phyloP scores from a whole-genome alignment of 1,140 invertebrate species.

The Trichonephila inaurata region DNA sequence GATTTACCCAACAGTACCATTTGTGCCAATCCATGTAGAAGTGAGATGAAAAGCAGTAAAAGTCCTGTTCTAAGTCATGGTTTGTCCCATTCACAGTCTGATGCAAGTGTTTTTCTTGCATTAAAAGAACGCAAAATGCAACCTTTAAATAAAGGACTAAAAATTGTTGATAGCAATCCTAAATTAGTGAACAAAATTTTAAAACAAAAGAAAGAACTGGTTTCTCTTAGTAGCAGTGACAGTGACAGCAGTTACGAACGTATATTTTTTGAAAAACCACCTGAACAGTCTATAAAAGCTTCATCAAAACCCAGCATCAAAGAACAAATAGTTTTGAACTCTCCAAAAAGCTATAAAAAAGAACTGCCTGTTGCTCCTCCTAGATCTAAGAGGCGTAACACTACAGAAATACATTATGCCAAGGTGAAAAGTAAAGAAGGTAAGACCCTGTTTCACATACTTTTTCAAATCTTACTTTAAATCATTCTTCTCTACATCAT shows the following conservation, averaged over 20 bases:
- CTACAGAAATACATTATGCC: conserved; percentile 58
- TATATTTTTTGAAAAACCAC: conserved; percentile 52
- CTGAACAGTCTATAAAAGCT: background rate
- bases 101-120: conserved; percentile 71
- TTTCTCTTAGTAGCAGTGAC: conserved; percentile 57
- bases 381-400: conserved; percentile 47
- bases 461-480: background rate
- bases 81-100: conserved; percentile 66
- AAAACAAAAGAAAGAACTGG: conserved; percentile 23
- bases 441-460: background rate
- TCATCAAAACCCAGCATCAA: background rate
- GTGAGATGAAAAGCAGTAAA: background rate
- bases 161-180: background rate
- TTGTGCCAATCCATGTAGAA: background rate
- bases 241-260: conserved; percentile 70
- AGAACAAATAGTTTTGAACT: background rate
- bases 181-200: conserved; percentile 14
- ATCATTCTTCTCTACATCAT: no score
- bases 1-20: background rate
- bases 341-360: conserved; percentile 8
- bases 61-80: background rate
- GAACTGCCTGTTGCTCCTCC: conserved; percentile 70
- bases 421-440: conserved; percentile 63
- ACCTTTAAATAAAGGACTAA: conserved; percentile 14
- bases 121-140: conserved; percentile 40